Evolutionary conservation across 2,797 vertebrate genomes (phyloP), one percentile per base, ranked within the genome.

Genomic region (Strix occidentalis): DNA sequence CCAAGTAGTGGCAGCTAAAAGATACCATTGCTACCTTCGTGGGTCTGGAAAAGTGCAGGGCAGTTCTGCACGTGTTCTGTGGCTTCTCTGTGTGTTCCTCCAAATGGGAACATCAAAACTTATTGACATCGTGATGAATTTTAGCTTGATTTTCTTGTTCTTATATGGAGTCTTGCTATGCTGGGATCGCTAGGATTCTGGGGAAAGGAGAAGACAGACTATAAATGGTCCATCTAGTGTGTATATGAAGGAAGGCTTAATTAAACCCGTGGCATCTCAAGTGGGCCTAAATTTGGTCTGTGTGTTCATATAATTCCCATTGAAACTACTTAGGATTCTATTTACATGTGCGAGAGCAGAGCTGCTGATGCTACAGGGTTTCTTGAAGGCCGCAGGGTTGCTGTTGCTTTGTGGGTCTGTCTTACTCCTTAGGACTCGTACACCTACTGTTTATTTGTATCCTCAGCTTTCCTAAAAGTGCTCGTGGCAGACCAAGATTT

Each of bases 141-240:
- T 78, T 6, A 72, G 61, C 29, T 43, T 45, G 50, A 24, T 80
- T 96, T 87, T 79, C 24, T 78, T 92, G 79, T 68, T 95, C 71
- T 84, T 75, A 9, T 24, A 4, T 25, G 75, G 84, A 54, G 37
- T 41, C 72, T 35, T 78, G 16, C 61, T 39, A 5, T 28, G 71
- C 2, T 24, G 12, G 66, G 71, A 6, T 85, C 79, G 70, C 72
- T 39, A 11, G 46, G 63, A 5, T 70, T 74, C 74, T 75, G 43
- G 31, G 70, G 25, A 89, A 51, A 29, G 72, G 35, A 50, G 26
- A 75, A 70, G 80, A 23, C 45, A 4, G 57, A 56, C 71, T 78
- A 10, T 83, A 78, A 82, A 33, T 63, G 68, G 69, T 51, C 48
- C n/a, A 11, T 66, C 68, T 43, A n/a, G 16, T 11, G 13, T 29